phyloP scores from a whole-genome alignment of 2,113 vertebrate genomes.

The Etheostoma spectabile region DNA sequence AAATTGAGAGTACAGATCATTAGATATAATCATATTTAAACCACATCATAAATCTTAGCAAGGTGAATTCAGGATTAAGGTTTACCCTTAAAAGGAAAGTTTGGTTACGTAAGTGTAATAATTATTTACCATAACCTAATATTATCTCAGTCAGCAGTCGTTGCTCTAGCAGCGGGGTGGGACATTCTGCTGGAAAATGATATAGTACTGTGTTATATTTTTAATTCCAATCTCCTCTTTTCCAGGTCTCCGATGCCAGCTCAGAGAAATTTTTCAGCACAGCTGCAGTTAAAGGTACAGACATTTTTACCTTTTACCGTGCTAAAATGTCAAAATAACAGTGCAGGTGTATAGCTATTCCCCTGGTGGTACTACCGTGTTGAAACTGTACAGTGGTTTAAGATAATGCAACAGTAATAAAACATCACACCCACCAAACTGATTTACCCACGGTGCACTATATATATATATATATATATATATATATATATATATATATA shows the following conservation, averaged over 20 bases:
- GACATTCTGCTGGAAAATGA: constrained; percentile 9
- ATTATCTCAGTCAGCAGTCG: background rate
- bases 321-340: background rate
- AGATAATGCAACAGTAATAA: constrained; percentile 6
- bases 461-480: background rate
- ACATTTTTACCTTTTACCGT: background rate
- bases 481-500: no score
- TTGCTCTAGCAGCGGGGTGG: background rate
- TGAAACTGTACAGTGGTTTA: background rate
- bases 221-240: constrained; percentile 72
- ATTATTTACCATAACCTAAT: background rate
- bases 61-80: background rate
- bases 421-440: constrained; percentile 1
- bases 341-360: constrained; percentile 1
- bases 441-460: constrained; percentile 2
- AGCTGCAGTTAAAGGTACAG: constrained; percentile 94
- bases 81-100: background rate
- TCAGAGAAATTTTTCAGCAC: constrained; percentile 98
- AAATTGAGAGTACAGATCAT: background rate
- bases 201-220: background rate
- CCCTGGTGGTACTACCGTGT: background rate
- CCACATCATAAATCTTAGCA: background rate
- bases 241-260: constrained; percentile 94
- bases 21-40: background rate
- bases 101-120: background rate